Evolutionary conservation across 35 echinoderm and acorn worm genomes (phyloP).

Genomic region (Patiria miniata): DNA sequence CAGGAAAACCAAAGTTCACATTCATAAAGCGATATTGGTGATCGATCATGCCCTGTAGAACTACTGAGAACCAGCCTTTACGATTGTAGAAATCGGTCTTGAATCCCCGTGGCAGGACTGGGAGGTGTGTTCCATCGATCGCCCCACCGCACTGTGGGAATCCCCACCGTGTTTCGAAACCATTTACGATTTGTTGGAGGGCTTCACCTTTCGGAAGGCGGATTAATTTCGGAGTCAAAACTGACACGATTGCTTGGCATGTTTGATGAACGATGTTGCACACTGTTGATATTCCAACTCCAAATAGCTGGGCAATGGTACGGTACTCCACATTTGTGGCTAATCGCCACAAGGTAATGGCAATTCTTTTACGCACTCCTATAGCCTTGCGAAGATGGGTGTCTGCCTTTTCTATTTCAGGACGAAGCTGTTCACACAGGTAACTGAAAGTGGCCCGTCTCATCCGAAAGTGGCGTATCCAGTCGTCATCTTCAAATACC

Average conservation of each 20-base stretch:
- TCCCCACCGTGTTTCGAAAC: no score
- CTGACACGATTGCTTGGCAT: no score
- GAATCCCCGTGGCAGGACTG: neutral
- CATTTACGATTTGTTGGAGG: no score
- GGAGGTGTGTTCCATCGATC: neutral
- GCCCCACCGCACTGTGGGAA: no score
- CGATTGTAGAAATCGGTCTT: constrained; percentile 28
- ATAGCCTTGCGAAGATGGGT: no score
- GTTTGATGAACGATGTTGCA: neutral
- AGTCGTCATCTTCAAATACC: no score
- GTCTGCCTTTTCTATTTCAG: no score
- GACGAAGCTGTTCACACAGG: no score
- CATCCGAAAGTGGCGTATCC: no score
- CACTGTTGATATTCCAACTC: neutral
- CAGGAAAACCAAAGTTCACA: constrained; percentile 34
- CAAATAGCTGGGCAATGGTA: neutral
- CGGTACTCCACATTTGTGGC: neutral
- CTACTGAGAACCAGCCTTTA: constrained; percentile 16
- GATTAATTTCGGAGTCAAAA: neutral
- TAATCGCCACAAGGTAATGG: neutral
- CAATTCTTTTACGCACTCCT: no score
- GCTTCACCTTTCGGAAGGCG: neutral
- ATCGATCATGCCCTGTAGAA: constrained; percentile 11
- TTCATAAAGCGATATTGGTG: constrained; percentile 45
- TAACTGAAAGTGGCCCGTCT: no score